Evolutionary conservation across 2,797 vertebrate species (phyloP).

Genomic region (Poeciliopsis presidionis): DNA sequence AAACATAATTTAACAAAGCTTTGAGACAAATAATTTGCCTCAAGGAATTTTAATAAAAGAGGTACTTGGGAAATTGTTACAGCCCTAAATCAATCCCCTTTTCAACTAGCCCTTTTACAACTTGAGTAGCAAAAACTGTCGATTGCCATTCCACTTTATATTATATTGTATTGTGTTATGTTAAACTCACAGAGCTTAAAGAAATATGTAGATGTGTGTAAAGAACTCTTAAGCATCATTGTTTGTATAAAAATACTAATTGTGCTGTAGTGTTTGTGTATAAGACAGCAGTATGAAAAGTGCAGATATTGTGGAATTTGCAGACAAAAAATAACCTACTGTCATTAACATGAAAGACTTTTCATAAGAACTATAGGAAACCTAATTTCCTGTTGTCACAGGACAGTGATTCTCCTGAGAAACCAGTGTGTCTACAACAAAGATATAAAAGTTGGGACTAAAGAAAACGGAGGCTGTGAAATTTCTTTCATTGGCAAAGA

Average conservation of each 20-base stretch:
- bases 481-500: constrained; percentile 34
- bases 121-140: not conserved
- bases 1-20: too few relatives aligned
- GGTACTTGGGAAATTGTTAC: too few relatives aligned
- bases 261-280: not conserved
- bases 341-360: not conserved
- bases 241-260: not conserved
- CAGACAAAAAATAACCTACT: too few relatives aligned
- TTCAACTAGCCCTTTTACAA: too few relatives aligned
- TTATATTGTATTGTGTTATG: not conserved
- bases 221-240: not conserved
- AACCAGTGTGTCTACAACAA: constrained; percentile 22
- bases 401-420: constrained; percentile 40
- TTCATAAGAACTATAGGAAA: not conserved
- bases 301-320: not conserved
- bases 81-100: too few relatives aligned
- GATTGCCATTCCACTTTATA: not conserved
- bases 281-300: not conserved
- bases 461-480: constrained; percentile 23
- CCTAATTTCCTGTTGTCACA: constrained; percentile 19
- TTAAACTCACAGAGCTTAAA: not conserved
- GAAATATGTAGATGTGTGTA: not conserved
- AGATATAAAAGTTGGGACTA: constrained; percentile 18
- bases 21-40: too few relatives aligned
- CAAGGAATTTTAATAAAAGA: too few relatives aligned